Base-by-base conservation (phyloP, 2,888 invertebrate genomes). In the Anoncus sp. region DNA sequence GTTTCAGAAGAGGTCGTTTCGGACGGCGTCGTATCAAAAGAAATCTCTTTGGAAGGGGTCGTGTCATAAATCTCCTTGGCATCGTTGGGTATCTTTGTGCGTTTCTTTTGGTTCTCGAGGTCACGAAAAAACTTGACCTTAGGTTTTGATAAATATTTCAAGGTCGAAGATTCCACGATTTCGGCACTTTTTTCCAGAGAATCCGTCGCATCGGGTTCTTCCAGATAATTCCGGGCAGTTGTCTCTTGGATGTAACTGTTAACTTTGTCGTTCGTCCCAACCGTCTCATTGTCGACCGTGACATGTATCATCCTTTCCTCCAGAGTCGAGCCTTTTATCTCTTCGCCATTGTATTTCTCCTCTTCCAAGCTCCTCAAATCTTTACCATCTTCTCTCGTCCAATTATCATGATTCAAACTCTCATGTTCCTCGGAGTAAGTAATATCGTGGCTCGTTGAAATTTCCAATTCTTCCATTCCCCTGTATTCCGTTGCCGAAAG, bases 161-260 rank as follows among this genome's bases (percentile, higher is more conserved):
- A 1, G 1, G 6, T 38, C 9, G 40, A 47, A 2, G 45, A 38
- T 7, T 43, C 31, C 12, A 20, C 45, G 18, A 6, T 18, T 4
- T 12, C 31, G 7, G 43, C 9, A 45, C 3, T 27, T 22, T n/a
- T 18, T 5, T 0, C 24, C 6, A 3, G 16, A 14, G 31, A 16
- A 3, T 59, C 27, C 2, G 38, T 35, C 9, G n/a, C 22, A 3
- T 65, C 38, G 7, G 20, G 5, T 22, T 62, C 22, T 35, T 53
- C 57, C 31, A n/a, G n/a, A 35, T 38, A 6, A 18, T 67, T 60
- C 35, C 18, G 6, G 1, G 22, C 22, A 6, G 12, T 18, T 14
- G 5, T 12, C 9, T 16, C 45, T n/a, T 66, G 20, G 45, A 55
- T 31, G 10, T 60, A 45, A 18, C 60, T 45, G 22, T 65, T 70